Percentiles rank a stretch among this genome's conserved stretches.
These are phyloP conservation scores for Drosophila asahinai DNA, from an alignment of 1,140 invertebrate genomes.

Conservation along the genomic window DNA sequence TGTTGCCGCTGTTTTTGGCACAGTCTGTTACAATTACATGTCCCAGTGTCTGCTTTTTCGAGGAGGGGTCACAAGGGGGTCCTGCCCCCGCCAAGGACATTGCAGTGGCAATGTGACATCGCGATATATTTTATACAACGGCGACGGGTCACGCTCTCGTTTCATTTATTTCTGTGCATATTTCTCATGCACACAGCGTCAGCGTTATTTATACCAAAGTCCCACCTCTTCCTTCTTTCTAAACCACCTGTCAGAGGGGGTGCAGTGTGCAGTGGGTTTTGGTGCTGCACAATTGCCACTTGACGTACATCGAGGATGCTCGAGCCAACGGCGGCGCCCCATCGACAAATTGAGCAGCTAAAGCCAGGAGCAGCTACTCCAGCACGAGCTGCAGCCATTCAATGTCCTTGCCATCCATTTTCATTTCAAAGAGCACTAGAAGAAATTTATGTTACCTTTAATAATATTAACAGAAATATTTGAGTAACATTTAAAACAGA, in stretches of 20 bases:
- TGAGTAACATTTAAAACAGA: no score
- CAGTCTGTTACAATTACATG: conserved; percentile 55
- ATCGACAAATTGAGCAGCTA: conserved; percentile 60
- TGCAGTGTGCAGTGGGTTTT: no score
- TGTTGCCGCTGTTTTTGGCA: conserved; percentile 55
- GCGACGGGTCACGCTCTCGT: conserved; percentile 50
- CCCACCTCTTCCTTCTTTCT: neutral
- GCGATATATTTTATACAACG: conserved; percentile 39
- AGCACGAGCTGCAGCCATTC: conserved; percentile 12
- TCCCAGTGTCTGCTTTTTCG: conserved; percentile 9
- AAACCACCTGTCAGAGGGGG: conserved; percentile 19
- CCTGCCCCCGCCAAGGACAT: conserved; percentile 62
- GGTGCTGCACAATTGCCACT: conserved; percentile 41
- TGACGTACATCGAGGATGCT: conserved; percentile 52
- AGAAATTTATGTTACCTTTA: neutral
- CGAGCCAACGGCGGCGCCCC: conserved; percentile 1
- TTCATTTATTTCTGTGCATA: conserved; percentile 54
- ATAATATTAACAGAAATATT: no score
- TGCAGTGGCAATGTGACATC: conserved; percentile 51
- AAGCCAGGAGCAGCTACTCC: conserved; percentile 34
- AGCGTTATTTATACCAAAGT: conserved; percentile 35
- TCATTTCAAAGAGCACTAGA: neutral
- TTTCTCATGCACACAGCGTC: conserved; percentile 22
- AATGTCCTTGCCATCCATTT: conserved; percentile 7
- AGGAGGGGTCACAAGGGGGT: neutral